Base-by-base conservation (phyloP, 2,888 invertebrate genomes). In the Timema cristinae region DNA sequence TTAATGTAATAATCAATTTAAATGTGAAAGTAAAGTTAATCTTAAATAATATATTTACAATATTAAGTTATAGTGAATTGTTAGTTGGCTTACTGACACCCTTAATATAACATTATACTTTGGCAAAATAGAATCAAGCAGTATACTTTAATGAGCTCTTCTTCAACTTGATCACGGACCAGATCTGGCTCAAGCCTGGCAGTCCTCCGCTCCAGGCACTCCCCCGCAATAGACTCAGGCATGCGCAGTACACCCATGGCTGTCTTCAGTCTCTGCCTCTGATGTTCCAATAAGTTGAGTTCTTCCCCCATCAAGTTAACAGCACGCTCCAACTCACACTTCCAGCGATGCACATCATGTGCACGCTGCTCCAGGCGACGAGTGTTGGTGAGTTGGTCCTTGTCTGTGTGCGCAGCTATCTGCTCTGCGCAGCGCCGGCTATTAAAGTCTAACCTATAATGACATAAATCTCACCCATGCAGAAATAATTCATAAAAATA, bases 161-260 rank as follows among this genome's bases (percentile, higher is more conserved):
- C 90, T 80, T 93, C 93, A 10, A 92, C 90, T 68, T 87, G 82
- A 78, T 94, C 94, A 8, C 91, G 85, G 0, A 92, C 90, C 66
- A 93, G 83, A 81, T 94, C 94, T 0, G 90, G 87, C 77, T 89
- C 89, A 32, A 89, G 85, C 11, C 93, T 86, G 50, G 87, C 88
- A 0, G 90, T 87, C 63, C 93, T 85, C 52, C 90, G 83, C 59
- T 90, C 89, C 67, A 93, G 82, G 78, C 92, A 92, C 81, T 93
- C 93, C 72, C 87, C 89, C 0, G 89, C 89, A 77, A 93, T 93
- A 0, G 91, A 86, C 83, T 91, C 90, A 0, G 92, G 92, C 73
- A 91, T 81, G 79, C 88, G 88, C 6, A 92, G 79, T 16, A 75
- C 72, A 15, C 72, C 72, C 56, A 76, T 56, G 50, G 76, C 73